Base-by-base conservation (phyloP, 2,113 vertebrate genomes). In the Xiphias gladius region DNA sequence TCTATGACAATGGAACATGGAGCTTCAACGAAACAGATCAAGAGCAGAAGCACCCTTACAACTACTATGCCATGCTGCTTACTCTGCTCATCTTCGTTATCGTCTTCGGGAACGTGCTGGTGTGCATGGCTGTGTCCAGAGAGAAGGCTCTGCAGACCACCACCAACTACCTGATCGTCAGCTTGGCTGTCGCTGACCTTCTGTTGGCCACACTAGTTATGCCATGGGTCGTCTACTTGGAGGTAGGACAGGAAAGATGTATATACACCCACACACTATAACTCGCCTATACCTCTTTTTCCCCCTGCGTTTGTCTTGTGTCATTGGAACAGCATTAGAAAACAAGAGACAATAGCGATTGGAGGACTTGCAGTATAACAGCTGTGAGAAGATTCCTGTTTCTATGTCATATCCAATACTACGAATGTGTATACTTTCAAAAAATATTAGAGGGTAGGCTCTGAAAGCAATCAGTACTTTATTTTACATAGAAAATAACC, bases 161-260 rank as follows among this genome's bases (percentile, higher is more conserved):
- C 86, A 99, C 98, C 87, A 99, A 99, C 94, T 99, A 99, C 96
- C 93, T 99, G 95, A 99, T 99, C 0, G 98, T 99, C 88, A 99
- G 98, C 91, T 91, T 99, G 58, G 98, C 98, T 0, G 98, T 99
- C 37, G 98, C 98, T 0, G 98, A 99, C 90, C 97, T 99, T 58
- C 95, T 99, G 22, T 95, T 99, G 72, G 98, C 98, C 82, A 98
- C 96, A 0, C 94, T 99, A 71, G 98, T 99, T 71, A 99, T 99
- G 98, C 98, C 98, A 24, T 99, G 98, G 98, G 97, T 96, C 3
- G 97, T 99, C 64, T 99, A 99, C 66, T 87, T 98, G 89, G 97
- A 99, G 97, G 97, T 99, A 96, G 68, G 94, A 58, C 11, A 74
- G 13, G 7, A 43, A 11, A 54, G 39, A 72, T 13, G 7, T n/a